phyloP scores from a whole-genome alignment of 2,797 vertebrate genomes.

The Gadopsis marmoratus region DNA sequence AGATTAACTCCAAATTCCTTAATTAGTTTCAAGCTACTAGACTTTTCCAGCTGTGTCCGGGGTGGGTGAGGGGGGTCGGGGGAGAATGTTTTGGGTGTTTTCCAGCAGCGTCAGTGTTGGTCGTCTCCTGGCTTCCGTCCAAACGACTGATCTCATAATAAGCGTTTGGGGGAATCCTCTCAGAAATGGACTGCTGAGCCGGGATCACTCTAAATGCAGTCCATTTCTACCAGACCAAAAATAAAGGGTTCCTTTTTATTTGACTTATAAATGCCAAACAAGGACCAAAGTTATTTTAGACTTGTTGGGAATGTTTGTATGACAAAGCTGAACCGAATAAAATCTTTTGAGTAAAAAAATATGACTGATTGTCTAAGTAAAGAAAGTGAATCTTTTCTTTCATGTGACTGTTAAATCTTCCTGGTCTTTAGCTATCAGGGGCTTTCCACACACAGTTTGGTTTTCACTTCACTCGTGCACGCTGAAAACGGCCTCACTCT shows the following conservation, averaged over 20 bases:
- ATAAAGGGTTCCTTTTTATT: background rate
- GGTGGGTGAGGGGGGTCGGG: no score
- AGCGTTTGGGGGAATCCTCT: background rate
- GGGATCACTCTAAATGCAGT: background rate
- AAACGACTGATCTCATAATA: background rate
- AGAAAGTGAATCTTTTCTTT: background rate
- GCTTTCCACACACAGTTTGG: background rate
- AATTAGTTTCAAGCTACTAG: background rate
- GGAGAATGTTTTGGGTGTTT: background rate
- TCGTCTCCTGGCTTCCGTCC: background rate
- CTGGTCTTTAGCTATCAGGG: background rate
- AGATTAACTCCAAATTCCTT: background rate
- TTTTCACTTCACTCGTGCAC: background rate
- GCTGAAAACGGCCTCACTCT: no score
- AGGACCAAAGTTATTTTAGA: slow-evolving; percentile 30
- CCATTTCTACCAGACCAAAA: background rate
- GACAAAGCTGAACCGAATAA: slow-evolving; percentile 25
- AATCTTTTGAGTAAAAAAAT: background rate
- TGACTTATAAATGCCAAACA: background rate
- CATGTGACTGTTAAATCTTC: background rate
- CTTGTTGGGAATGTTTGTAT: slow-evolving; percentile 14
- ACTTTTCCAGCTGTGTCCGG: no score
- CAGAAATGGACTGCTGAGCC: background rate
- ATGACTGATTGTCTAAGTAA: background rate
- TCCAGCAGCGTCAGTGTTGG: background rate